These are phyloP conservation scores for Abscondita cerata DNA, from an alignment of 2,888 invertebrate species.

Conservation along the genomic window DNA sequence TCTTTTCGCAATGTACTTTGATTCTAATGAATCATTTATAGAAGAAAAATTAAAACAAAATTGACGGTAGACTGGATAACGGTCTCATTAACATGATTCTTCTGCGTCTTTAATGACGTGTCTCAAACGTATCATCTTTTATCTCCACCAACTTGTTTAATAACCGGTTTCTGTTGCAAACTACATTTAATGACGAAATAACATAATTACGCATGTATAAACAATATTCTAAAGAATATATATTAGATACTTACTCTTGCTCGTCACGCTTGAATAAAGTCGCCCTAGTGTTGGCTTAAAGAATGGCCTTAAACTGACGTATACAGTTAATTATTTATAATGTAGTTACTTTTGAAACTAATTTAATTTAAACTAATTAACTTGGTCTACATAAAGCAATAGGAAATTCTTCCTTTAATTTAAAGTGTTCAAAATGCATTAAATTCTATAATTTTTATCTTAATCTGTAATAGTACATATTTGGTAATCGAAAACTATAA, in stretches of 20 bases:
- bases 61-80: slow-evolving; percentile 16
- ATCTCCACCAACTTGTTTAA: slow-evolving; percentile 12
- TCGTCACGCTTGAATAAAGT: slow-evolving; percentile 33
- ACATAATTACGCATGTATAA: slow-evolving; percentile 43
- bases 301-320: slow-evolving; percentile 26
- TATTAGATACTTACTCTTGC: slow-evolving; percentile 23
- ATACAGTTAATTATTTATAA: slow-evolving; percentile 18
- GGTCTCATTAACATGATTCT: slow-evolving; percentile 15
- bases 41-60: neutral
- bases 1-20: too few relatives aligned
- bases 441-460: too few relatives aligned
- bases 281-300: slow-evolving; percentile 33
- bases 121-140: slow-evolving; percentile 16
- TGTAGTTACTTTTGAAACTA: too few relatives aligned
- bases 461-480: too few relatives aligned
- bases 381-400: too few relatives aligned
- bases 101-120: neutral
- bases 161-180: slow-evolving; percentile 40
- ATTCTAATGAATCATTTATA: neutral
- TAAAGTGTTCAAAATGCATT: too few relatives aligned
- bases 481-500: too few relatives aligned
- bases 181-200: slow-evolving; percentile 40
- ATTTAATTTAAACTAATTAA: too few relatives aligned
- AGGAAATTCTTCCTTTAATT: too few relatives aligned
- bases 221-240: slow-evolving; percentile 35